Evolutionary conservation across 2,888 invertebrate genomes (phyloP).

Genomic region (Synergus itoensis): DNA sequence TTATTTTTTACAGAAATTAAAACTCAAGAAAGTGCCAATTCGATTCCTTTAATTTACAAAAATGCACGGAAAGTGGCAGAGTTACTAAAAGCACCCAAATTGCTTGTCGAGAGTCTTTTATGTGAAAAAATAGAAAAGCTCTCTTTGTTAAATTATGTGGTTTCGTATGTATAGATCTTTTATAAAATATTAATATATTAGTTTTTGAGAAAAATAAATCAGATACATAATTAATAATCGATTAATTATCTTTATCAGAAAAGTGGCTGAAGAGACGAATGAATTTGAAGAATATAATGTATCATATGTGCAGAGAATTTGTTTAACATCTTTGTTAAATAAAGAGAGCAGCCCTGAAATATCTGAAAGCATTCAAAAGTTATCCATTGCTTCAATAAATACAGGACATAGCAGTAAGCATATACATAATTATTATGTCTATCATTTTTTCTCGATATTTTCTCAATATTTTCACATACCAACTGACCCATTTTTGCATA

Average conservation of each 20-base stretch:
- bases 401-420: conserved; percentile 33
- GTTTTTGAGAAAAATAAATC: neutral
- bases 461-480: too few species aligned
- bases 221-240: neutral
- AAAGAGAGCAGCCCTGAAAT: conserved; percentile 44
- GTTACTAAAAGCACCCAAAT: conserved; percentile 59
- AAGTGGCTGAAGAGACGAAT: conserved; percentile 39
- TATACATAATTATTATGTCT: neutral
- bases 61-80: conserved; percentile 59
- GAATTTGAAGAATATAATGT: conserved; percentile 49
- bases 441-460: neutral
- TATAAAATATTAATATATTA: neutral
- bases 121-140: conserved; percentile 53
- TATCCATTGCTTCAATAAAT: conserved; percentile 53
- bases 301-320: conserved; percentile 53
- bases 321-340: conserved; percentile 48
- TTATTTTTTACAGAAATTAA: conserved; percentile 40
- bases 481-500: neutral
- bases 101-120: conserved; percentile 58
- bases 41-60: conserved; percentile 48
- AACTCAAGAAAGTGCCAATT: conserved; percentile 45
- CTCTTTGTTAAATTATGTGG: conserved; percentile 57
- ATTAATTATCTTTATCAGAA: conserved; percentile 37
- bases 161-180: conserved; percentile 54
- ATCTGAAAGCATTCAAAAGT: conserved; percentile 46